Evolutionary conservation across 2,888 invertebrate species (phyloP).

Genomic region (Drosophila maculinotata): DNA sequence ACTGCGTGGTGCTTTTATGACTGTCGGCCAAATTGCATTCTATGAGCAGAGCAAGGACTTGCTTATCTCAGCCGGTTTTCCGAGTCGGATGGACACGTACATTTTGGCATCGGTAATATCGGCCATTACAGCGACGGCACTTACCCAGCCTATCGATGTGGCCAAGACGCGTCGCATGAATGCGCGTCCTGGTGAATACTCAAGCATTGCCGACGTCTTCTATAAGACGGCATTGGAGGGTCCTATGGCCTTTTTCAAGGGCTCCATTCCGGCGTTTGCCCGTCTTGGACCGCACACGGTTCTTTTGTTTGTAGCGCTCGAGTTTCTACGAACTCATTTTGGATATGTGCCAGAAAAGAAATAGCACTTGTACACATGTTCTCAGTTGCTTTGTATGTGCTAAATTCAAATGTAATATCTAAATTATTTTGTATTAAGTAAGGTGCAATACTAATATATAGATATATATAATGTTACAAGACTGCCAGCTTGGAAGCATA

Average conservation of each 20-base stretch:
- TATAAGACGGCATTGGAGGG: conserved; percentile 93
- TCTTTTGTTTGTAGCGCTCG: conserved; percentile 96
- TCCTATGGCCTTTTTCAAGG: conserved; percentile 97
- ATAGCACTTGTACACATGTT: not conserved
- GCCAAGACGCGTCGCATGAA: conserved; percentile 99
- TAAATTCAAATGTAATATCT: not conserved
- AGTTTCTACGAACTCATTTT: conserved; percentile 94
- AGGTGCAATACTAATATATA: no score
- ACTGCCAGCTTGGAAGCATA: no score
- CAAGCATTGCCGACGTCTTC: conserved; percentile 89
- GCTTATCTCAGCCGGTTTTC: conserved; percentile 89
- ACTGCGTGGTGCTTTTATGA: conserved; percentile 95
- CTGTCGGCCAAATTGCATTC: conserved; percentile 97
- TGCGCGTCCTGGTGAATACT: conserved; percentile 95
- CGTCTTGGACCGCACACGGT: conserved; percentile 98
- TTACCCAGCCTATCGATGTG: conserved; percentile 98
- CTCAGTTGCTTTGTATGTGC: not conserved
- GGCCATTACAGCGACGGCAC: conserved; percentile 85
- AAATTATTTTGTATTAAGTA: no score
- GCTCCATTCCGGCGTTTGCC: conserved; percentile 97
- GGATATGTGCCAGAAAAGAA: conserved; percentile 85
- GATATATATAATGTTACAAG: no score
- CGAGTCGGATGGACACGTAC: conserved; percentile 93
- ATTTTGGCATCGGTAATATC: conserved; percentile 94
- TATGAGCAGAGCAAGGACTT: conserved; percentile 93